Evolutionary conservation across 2,113 vertebrate genomes (phyloP), one percentile per base, ranked within the genome.

Genomic region (Heterotis niloticus): DNA sequence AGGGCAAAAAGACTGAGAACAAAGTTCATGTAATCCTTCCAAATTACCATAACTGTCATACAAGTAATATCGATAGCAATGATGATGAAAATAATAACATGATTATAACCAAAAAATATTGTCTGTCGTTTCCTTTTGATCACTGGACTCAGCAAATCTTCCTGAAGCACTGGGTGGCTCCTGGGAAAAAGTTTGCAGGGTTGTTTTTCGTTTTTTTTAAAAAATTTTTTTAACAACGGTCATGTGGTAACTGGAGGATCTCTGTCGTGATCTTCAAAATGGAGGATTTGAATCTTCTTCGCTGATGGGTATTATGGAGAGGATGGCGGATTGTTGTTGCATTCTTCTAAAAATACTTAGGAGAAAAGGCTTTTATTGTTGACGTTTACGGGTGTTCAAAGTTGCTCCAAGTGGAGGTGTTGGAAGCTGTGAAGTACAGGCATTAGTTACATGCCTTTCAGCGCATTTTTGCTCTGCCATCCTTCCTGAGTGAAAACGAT

Each of bases 31-130:
- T 83, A 57, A 59, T 86, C 78, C 82, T 86, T 87, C 81, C 78
- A 84, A 85, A 85, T 65, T 64, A 86, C 75, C 85, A 83, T 87
- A 86, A 85, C 85, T 82, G 75, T 83, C 79, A 77, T 52, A 64
- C 86, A 80, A 66, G 24, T 82, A 78, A 16, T 84, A 82, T 75
- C 65, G 80, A 83, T 76, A 83, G 86, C 79, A 79, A 84, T 84
- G 73, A 79, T 89, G 76, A 51, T 84, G 70, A 79, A 86, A 73
- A 81, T 85, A 81, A 88, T 82, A 52, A 84, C 52, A 82, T 28
- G 79, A 89, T 81, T 83, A 80, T 83, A 88, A 89, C 78, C 76
- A 83, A 17, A 81, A 81, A 67, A 65, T 51, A 44, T 52, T 84
- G 75, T 71, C 85, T 80, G 52, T 17, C 80, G 78, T 83, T 82